A percentile compares a stretch with the other conserved stretches of the same genome.
Evolutionary conservation across 2,113 vertebrate species (phyloP).

Genomic region (Pavo muticus): DNA sequence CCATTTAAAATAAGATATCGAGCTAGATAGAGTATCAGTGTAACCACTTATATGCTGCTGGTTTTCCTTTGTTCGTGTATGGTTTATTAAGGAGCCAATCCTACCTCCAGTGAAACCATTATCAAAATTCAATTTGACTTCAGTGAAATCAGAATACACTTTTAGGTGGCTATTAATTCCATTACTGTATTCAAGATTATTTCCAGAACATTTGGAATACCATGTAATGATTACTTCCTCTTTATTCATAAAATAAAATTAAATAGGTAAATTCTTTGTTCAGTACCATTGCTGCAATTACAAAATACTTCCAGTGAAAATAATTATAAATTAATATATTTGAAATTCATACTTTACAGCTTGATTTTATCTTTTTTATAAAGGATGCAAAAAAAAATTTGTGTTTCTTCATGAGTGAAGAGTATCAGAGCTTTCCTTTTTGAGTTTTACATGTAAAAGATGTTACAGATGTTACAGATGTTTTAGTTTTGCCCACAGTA

Average conservation of each 20-base stretch:
- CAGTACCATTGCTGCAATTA: background rate
- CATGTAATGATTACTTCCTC: background rate
- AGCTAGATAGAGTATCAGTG: background rate
- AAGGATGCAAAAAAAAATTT: fast-evolving
- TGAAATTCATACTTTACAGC: background rate
- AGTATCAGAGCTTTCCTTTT: background rate
- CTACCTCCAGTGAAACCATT: constrained; percentile 20
- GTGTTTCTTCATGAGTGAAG: background rate
- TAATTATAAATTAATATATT: background rate
- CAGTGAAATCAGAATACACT: constrained; percentile 16
- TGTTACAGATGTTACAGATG: background rate
- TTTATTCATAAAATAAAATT: background rate
- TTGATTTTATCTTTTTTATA: background rate
- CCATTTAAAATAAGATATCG: constrained; percentile 21
- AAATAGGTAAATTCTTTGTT: background rate
- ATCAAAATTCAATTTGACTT: constrained; percentile 45
- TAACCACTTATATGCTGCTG: background rate
- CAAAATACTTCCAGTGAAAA: background rate
- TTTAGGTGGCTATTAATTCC: constrained; percentile 36
- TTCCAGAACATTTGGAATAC: constrained; percentile 12
- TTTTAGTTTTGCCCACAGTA: background rate
- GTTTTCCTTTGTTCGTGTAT: background rate
- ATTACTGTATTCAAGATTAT: background rate
- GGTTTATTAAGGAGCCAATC: constrained; percentile 21
- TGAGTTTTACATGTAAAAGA: background rate